Evolutionary conservation across 2,113 vertebrate genomes (phyloP).

Genomic region (Bungarus multicinctus): DNA sequence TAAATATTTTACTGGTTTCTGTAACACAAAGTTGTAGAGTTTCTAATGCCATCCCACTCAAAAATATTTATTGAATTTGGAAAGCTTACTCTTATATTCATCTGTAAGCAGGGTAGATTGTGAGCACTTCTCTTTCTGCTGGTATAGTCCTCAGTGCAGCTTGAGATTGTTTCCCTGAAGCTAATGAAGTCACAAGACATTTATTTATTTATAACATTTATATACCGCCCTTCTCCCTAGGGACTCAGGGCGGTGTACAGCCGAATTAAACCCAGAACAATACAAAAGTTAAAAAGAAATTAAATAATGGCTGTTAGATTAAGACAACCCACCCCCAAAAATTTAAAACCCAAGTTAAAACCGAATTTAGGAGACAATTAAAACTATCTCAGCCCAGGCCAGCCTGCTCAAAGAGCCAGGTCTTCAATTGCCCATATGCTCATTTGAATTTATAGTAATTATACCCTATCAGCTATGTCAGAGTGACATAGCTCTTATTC

Average conservation of each 20-base stretch:
- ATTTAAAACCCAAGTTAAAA: too few relatives aligned
- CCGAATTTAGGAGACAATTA: too few relatives aligned
- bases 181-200: neutral
- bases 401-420: too few relatives aligned
- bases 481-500: too few relatives aligned
- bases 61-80: neutral
- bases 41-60: neutral
- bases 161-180: neutral
- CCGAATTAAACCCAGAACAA: too few relatives aligned
- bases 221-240: too few relatives aligned
- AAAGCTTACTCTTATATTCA: neutral
- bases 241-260: too few relatives aligned
- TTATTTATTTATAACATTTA: too few relatives aligned
- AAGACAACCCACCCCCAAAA: too few relatives aligned
- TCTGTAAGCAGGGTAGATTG: neutral
- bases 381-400: too few relatives aligned
- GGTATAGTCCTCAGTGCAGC: neutral
- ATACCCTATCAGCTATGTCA: neutral
- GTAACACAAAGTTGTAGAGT: neutral
- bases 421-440: neutral
- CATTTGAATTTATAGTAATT: neutral
- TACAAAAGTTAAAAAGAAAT: too few relatives aligned
- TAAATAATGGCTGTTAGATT: too few relatives aligned
- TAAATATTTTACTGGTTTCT: neutral
- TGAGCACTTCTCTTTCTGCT: neutral